A percentile compares a stretch with the other conserved stretches of the same genome.
Evolutionary conservation across 2,113 vertebrate species (phyloP).

Genomic region (Helogale parvula): DNA sequence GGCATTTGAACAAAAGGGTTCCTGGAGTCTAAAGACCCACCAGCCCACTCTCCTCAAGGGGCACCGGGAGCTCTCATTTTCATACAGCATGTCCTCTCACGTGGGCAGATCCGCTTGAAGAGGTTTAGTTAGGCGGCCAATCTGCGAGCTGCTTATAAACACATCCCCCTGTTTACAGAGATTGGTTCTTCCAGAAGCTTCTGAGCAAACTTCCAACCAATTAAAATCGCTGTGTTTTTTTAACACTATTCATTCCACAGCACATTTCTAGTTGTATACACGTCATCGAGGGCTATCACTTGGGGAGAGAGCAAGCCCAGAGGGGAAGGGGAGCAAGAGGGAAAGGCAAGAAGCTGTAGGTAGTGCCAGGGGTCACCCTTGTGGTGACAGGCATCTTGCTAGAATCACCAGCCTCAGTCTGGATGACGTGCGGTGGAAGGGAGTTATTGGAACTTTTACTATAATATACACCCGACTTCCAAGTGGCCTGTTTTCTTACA

Average conservation of each 20-base stretch:
- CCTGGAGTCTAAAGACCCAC: background rate
- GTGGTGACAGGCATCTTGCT: background rate
- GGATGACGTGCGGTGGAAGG: rapidly evolving
- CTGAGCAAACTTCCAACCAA: background rate
- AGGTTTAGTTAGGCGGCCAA: background rate
- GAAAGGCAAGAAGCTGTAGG: background rate
- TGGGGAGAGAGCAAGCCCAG: background rate
- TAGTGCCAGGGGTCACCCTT: too few relatives aligned
- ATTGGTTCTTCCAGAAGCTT: background rate
- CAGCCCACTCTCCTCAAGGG: background rate
- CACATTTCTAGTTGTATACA: background rate
- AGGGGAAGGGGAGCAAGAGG: background rate
- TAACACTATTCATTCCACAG: background rate
- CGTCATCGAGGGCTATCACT: background rate
- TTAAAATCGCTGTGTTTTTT: background rate
- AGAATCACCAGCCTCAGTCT: background rate
- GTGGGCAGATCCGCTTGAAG: background rate
- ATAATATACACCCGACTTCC: rapidly evolving
- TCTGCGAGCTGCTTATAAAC: background rate
- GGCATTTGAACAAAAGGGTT: background rate
- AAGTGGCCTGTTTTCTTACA: background rate
- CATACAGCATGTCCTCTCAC: background rate
- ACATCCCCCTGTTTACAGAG: background rate
- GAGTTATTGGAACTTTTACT: too few relatives aligned
- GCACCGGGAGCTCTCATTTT: background rate